Conservation (phyloP, 2,888 invertebrate species). For the Drosophila colorata region DNA sequence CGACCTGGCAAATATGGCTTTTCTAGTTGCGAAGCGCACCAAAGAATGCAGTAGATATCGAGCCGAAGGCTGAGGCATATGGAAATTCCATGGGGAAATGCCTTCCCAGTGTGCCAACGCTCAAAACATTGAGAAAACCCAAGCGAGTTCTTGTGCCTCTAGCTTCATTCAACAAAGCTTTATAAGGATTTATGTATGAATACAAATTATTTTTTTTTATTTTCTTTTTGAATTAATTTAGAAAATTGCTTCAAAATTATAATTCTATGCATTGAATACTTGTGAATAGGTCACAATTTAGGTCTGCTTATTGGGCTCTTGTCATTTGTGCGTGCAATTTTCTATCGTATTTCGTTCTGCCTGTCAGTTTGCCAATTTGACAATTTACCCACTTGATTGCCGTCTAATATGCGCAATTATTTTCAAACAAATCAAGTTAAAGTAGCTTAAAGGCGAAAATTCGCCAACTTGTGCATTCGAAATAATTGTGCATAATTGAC, state of each 20-base stretch:
- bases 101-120: not conserved
- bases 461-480: constrained; percentile 12
- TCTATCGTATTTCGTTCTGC: constrained; percentile 23
- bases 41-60: constrained; percentile 17
- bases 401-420: constrained; percentile 50
- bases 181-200: not conserved
- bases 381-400: constrained; percentile 19
- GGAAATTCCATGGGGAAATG: constrained; percentile 20
- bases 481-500: constrained; percentile 58
- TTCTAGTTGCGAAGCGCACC: constrained; percentile 15
- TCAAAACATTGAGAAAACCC: not conserved
- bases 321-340: constrained; percentile 44
- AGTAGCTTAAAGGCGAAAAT: constrained; percentile 20
- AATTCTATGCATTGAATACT: not conserved
- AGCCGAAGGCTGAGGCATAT: constrained; percentile 22
- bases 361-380: constrained; percentile 36
- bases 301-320: constrained; percentile 9
- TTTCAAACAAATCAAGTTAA: constrained; percentile 54
- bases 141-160: not conserved
- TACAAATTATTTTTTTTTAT: not conserved
- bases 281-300: constrained; percentile 26
- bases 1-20: constrained; percentile 31
- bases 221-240: not conserved
- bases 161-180: constrained; percentile 2
- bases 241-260: not conserved